phyloP scores from a whole-genome alignment of 2,797 vertebrate species.

The Clarias pachynema region DNA sequence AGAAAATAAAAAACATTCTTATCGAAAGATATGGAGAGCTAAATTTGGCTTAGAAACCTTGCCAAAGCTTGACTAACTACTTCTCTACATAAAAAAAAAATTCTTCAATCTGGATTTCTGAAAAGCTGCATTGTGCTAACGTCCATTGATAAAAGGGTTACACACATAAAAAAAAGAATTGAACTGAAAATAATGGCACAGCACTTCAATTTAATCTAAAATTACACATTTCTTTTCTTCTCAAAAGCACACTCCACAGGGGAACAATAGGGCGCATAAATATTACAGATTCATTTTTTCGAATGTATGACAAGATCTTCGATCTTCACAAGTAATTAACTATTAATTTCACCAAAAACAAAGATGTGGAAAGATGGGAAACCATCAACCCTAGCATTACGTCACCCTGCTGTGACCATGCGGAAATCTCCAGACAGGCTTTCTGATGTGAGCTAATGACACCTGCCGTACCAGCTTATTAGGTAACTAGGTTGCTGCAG shows the following conservation, averaged over 20 bases:
- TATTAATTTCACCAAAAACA: too few species aligned
- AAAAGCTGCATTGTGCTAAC: neutral
- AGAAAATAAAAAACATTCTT: neutral
- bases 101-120: neutral
- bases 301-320: neutral
- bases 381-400: too few species aligned
- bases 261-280: neutral
- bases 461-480: neutral
- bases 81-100: neutral
- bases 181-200: constrained; percentile 4
- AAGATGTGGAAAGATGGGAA: too few species aligned
- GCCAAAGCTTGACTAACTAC: neutral
- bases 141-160: neutral
- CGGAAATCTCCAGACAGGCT: neutral
- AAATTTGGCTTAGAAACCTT: neutral
- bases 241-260: neutral
- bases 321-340: neutral
- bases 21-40: constrained; percentile 12
- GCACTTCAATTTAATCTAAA: neutral
- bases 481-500: neutral
- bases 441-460: neutral
- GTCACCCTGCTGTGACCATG: neutral
- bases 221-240: neutral
- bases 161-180: neutral
- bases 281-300: neutral